These are phyloP conservation scores for Ursus arctos DNA, from an alignment of 2,113 vertebrate species.

Conservation along the genomic window DNA sequence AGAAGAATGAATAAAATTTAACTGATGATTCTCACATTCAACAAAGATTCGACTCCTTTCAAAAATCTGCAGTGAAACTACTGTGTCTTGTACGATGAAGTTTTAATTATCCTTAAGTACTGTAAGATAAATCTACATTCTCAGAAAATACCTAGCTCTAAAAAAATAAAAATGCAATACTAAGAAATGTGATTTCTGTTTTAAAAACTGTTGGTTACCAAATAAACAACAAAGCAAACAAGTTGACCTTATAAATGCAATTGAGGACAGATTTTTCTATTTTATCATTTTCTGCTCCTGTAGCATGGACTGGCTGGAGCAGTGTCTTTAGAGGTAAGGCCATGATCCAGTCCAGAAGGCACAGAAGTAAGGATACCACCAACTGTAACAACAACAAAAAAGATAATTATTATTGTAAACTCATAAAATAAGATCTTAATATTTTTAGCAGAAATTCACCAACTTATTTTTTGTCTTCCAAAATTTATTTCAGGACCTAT, in stretches of 20 bases:
- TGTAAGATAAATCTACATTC: not conserved
- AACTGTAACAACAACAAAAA: constrained; percentile 89
- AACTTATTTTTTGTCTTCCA: constrained; percentile 60
- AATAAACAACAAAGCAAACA: constrained; percentile 56
- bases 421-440: constrained; percentile 62
- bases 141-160: constrained; percentile 44
- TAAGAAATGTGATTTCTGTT: constrained; percentile 10
- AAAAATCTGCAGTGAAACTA: constrained; percentile 50
- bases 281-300: constrained; percentile 93
- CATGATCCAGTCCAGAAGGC: constrained; percentile 99
- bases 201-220: constrained; percentile 53
- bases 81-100: not conserved
- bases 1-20: not conserved
- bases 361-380: constrained; percentile 97
- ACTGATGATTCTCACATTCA: not conserved
- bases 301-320: constrained; percentile 92
- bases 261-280: constrained; percentile 95
- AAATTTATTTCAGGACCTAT: constrained; percentile 54
- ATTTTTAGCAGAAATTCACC: constrained; percentile 30
- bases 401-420: constrained; percentile 64
- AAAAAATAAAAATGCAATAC: constrained; percentile 67
- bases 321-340: constrained; percentile 96
- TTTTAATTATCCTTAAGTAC: constrained; percentile 36
- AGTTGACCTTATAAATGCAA: constrained; percentile 96
- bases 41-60: constrained; percentile 19